phyloP scores from a whole-genome alignment of 2,797 vertebrate genomes.

The Myotis findleyi region DNA sequence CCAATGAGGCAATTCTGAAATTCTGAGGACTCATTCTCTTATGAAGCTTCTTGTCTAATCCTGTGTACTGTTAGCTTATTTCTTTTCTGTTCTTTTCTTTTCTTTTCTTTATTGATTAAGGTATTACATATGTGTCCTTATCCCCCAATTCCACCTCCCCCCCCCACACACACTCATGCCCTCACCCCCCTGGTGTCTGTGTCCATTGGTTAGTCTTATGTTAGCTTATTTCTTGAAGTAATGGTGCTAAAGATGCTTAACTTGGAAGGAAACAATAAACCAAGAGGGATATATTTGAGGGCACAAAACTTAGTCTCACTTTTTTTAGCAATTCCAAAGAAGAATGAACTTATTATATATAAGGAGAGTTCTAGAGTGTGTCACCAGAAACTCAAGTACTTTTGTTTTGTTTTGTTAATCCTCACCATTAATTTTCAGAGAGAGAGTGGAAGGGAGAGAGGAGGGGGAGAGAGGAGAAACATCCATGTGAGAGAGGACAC shows the following conservation, averaged over 20 bases:
- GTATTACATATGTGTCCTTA: too few relatives aligned
- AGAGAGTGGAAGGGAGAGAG: too few relatives aligned
- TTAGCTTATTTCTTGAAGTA: constrained; percentile 17
- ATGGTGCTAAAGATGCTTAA: neutral
- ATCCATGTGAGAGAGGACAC: too few relatives aligned
- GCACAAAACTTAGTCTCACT: neutral
- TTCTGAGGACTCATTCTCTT: neutral
- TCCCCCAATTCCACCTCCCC: too few relatives aligned
- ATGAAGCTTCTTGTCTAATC: constrained; percentile 7
- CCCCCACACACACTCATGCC: too few relatives aligned
- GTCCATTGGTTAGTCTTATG: too few relatives aligned
- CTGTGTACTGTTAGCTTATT: neutral
- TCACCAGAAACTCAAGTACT: neutral
- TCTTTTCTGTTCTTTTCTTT: too few relatives aligned
- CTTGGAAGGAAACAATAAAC: constrained; percentile 29
- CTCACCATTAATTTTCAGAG: too few relatives aligned
- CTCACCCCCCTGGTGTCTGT: too few relatives aligned
- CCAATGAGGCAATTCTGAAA: neutral
- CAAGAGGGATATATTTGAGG: neutral
- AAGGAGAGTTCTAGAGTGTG: neutral
- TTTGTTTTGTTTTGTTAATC: neutral
- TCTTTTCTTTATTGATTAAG: too few relatives aligned
- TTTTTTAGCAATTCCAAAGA: constrained; percentile 32
- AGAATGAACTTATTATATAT: neutral
- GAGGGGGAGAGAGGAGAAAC: too few relatives aligned